phyloP scores from a whole-genome alignment of 2,888 invertebrate genomes.

The Schizotus pectinicornis region DNA sequence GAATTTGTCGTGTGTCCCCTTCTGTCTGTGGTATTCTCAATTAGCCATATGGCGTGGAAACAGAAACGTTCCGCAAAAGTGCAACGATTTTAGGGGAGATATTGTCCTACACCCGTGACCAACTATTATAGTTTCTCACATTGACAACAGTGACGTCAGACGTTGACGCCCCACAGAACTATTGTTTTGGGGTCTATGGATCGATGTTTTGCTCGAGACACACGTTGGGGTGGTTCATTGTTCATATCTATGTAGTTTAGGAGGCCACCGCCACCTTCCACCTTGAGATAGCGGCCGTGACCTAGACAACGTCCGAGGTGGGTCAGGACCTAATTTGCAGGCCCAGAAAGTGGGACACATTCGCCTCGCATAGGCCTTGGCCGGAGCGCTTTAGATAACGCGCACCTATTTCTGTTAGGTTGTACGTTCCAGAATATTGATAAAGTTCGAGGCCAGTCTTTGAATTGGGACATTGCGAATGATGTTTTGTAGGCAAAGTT shows the following conservation, averaged over 20 bases:
- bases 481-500: no score
- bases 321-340: slow-evolving; percentile 13
- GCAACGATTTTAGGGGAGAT: slow-evolving; percentile 20
- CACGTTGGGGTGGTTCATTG: slow-evolving; percentile 9
- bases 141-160: no score
- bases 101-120: slow-evolving; percentile 6
- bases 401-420: no score
- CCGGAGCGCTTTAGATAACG: not conserved
- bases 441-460: not conserved
- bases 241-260: slow-evolving; percentile 5
- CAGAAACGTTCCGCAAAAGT: slow-evolving; percentile 7
- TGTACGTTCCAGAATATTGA: no score
- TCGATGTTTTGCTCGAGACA: slow-evolving; percentile 7
- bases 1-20: not conserved
- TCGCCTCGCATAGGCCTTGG: slow-evolving; percentile 1
- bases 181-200: not conserved
- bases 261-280: no score
- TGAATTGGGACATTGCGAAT: no score
- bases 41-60: slow-evolving; percentile 23
- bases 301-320: slow-evolving; percentile 23
- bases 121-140: slow-evolving; percentile 14
- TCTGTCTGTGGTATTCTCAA: slow-evolving; percentile 9
- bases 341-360: not conserved
- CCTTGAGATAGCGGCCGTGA: slow-evolving; percentile 28
- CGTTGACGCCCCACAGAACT: no score